Conservation (phyloP, 2,888 invertebrate genomes). For the Nemoura dubitans region DNA sequence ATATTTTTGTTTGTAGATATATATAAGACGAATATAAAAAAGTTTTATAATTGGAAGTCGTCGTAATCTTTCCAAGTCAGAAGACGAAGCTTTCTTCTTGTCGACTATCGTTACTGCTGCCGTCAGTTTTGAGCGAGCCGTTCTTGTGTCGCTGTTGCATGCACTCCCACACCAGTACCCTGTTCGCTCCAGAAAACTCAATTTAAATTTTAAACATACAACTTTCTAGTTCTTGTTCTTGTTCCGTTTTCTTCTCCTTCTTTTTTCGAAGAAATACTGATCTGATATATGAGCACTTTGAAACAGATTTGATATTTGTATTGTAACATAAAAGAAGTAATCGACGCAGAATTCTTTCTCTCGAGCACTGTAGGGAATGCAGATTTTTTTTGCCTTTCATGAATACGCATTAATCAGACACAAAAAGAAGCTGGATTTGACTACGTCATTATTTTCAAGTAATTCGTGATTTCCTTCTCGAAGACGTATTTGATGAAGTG, state of each 20-base stretch:
- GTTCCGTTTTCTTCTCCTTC: background rate
- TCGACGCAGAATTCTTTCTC: background rate
- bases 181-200: slow-evolving; percentile 45
- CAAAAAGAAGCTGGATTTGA: background rate
- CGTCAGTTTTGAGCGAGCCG: background rate
- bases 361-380: background rate
- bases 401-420: background rate
- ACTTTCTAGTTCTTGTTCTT: background rate
- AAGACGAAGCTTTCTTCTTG: background rate
- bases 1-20: background rate
- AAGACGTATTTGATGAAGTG: slow-evolving; percentile 19
- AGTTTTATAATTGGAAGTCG: slow-evolving; percentile 30
- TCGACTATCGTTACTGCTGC: background rate
- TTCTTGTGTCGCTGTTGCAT: background rate
- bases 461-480: background rate
- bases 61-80: slow-evolving; percentile 15
- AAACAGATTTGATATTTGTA: background rate
- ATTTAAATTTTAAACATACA: slow-evolving; percentile 46
- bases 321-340: background rate
- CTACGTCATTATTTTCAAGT: slow-evolving; percentile 5
- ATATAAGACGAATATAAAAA: background rate
- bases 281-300: background rate
- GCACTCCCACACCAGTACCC: slow-evolving; percentile 39
- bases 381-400: background rate
- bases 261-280: background rate